phyloP scores from a whole-genome alignment of 2,888 invertebrate genomes.

The Epinotia ramella region DNA sequence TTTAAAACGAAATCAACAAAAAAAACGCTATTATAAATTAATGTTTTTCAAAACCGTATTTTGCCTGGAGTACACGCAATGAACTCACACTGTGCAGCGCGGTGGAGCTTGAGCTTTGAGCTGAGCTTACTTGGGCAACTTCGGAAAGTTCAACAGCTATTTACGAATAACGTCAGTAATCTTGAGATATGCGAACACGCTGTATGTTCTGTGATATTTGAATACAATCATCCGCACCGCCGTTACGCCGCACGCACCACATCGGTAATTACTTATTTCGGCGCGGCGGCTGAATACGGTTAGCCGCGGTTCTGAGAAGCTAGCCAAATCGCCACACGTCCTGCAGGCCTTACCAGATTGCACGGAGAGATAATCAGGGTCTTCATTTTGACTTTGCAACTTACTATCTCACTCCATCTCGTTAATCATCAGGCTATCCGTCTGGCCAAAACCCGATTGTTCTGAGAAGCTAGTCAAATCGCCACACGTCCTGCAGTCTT shows the following conservation, averaged over 20 bases:
- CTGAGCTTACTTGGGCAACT: too few relatives aligned
- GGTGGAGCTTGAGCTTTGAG: too few relatives aligned
- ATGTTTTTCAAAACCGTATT: too few relatives aligned
- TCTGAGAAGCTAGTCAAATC: constrained; percentile 64
- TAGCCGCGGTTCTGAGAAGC: constrained; percentile 60
- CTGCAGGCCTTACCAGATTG: constrained; percentile 50
- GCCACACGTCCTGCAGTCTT: constrained; percentile 58
- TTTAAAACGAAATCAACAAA: too few relatives aligned
- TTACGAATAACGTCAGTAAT: too few relatives aligned
- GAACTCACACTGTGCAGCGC: too few relatives aligned
- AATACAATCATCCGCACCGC: constrained; percentile 60
- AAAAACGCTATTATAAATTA: too few relatives aligned
- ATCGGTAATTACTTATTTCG: constrained; percentile 50
- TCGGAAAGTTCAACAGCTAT: too few relatives aligned
- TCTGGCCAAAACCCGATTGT: constrained; percentile 43
- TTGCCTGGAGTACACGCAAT: too few relatives aligned
- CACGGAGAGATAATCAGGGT: constrained; percentile 13
- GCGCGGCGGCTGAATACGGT: constrained; percentile 45
- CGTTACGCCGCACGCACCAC: constrained; percentile 43
- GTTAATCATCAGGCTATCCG: too few relatives aligned
- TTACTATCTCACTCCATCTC: neutral
- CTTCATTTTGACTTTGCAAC: neutral
- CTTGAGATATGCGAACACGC: constrained; percentile 46
- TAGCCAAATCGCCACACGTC: constrained; percentile 59
- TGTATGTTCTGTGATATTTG: constrained; percentile 59